Percentiles rank a stretch among this genome's conserved stretches.
Evolutionary conservation across 2,113 vertebrate genomes (phyloP).

Genomic region (Phrynocephalus versicolor): DNA sequence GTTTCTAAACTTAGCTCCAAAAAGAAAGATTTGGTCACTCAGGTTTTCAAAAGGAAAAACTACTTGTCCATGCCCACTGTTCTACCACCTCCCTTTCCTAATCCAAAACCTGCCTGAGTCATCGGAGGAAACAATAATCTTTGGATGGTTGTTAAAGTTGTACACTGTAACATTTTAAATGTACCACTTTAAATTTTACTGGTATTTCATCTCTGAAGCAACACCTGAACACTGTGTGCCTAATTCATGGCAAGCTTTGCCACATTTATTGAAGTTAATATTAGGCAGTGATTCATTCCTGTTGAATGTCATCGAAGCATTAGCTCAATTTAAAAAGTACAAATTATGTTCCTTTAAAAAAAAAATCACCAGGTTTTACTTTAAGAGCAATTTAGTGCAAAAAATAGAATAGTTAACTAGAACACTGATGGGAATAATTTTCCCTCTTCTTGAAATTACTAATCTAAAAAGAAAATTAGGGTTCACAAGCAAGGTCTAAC

Average conservation of each 20-base stretch:
- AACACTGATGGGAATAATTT: background rate
- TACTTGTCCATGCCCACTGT: background rate
- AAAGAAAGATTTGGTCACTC: background rate
- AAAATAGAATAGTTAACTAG: background rate
- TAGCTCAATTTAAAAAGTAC: slow-evolving; percentile 23
- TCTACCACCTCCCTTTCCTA: background rate
- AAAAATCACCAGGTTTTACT: slow-evolving; percentile 23
- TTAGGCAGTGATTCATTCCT: slow-evolving; percentile 17
- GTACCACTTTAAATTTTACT: background rate
- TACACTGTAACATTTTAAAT: background rate
- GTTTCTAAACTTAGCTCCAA: background rate
- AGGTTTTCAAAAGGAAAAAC: background rate
- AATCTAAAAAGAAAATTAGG: background rate
- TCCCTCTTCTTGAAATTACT: background rate
- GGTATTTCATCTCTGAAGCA: background rate
- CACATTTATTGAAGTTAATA: slow-evolving; percentile 7
- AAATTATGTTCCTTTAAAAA: slow-evolving; percentile 15
- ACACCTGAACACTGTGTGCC: slow-evolving; percentile 11
- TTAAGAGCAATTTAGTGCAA: background rate
- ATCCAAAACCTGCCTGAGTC: background rate
- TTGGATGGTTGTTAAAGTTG: background rate
- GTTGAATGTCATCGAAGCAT: slow-evolving; percentile 15
- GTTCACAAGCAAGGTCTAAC: background rate
- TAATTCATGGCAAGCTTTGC: background rate
- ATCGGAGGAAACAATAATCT: background rate